These are phyloP conservation scores for Poecilia gillii DNA, from an alignment of 2,797 vertebrate genomes.

Conservation along the genomic window DNA sequence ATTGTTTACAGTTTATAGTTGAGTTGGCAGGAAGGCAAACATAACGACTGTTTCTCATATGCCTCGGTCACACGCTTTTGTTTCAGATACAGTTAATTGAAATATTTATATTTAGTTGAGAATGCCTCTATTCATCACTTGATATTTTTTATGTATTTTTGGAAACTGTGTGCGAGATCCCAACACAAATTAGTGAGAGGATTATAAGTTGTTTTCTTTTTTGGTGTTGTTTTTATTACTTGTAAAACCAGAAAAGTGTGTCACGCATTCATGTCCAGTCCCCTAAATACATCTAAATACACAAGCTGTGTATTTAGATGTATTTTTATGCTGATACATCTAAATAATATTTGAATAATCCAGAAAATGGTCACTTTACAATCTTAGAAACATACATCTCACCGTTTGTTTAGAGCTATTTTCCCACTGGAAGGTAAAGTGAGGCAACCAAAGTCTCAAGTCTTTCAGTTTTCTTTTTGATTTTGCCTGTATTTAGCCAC, in stretches of 20 bases:
- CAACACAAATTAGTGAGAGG: not conserved
- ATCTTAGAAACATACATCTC: too few relatives aligned
- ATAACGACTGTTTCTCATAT: slow-evolving; percentile 58
- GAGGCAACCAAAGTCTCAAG: not conserved
- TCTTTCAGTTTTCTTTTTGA: not conserved
- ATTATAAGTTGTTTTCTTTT: not conserved
- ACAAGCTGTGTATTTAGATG: too few relatives aligned
- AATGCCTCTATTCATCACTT: not conserved
- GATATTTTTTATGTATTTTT: not conserved
- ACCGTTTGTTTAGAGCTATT: not conserved
- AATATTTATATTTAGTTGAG: slow-evolving; percentile 41
- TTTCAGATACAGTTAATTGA: slow-evolving; percentile 36
- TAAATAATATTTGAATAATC: not conserved
- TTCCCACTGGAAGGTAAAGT: not conserved
- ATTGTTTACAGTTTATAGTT: slow-evolving; percentile 65
- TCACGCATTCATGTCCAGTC: not conserved
- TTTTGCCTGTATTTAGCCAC: not conserved
- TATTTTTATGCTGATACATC: not conserved
- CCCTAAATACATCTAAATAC: too few relatives aligned
- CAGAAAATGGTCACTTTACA: not conserved
- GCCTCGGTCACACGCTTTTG: slow-evolving; percentile 37
- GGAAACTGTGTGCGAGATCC: not conserved
- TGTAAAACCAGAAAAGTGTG: not conserved
- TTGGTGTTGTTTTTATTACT: too few relatives aligned
- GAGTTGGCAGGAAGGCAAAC: slow-evolving; percentile 49